Conservation (phyloP, 2,113 vertebrate species). For the Prinia subflava region DNA sequence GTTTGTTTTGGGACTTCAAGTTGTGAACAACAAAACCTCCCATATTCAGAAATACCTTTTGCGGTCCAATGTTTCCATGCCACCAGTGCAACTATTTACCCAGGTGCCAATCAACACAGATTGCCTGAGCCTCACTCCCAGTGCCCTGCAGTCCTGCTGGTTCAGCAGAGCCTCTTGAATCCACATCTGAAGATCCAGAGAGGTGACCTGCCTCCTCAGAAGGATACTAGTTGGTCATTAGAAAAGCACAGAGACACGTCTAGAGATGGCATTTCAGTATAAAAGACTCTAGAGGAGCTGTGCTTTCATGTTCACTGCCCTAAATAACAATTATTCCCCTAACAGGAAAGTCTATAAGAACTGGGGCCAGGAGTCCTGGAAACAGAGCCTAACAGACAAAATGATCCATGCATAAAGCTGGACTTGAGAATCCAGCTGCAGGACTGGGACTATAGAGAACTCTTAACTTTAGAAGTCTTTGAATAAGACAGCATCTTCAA, state of each 20-base stretch:
- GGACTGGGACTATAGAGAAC: background rate
- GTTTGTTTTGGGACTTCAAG: constrained; percentile 9
- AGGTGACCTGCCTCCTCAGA: background rate
- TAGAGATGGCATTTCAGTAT: background rate
- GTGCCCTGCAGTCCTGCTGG: background rate
- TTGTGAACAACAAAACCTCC: background rate
- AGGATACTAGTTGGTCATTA: background rate
- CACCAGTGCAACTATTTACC: background rate
- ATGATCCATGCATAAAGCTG: background rate
- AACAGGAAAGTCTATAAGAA: background rate
- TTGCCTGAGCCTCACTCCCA: background rate
- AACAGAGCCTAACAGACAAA: background rate
- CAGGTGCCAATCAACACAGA: background rate
- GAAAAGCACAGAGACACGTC: background rate
- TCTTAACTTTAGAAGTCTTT: background rate
- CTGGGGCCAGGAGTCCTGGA: background rate
- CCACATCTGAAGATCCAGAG: background rate
- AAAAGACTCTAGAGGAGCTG: background rate
- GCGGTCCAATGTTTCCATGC: background rate
- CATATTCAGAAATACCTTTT: background rate
- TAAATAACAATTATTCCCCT: background rate
- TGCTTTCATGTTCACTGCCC: background rate
- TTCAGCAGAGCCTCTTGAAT: background rate
- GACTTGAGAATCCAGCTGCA: background rate
- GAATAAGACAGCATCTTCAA: background rate